phyloP scores from a whole-genome alignment of 1,140 invertebrate genomes.

The Phocides pigmalion region DNA sequence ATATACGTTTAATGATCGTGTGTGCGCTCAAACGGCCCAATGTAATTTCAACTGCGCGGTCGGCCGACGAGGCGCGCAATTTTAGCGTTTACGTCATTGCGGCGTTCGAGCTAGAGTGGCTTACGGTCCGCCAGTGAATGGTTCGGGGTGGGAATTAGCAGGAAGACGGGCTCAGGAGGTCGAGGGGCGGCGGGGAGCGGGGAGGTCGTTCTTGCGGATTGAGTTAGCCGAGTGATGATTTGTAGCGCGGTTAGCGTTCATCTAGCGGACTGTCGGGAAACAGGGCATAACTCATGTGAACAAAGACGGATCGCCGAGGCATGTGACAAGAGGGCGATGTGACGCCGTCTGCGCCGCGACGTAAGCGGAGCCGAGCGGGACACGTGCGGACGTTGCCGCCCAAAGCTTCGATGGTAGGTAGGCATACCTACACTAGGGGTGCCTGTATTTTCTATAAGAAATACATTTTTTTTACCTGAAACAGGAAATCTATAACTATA shows the following conservation, averaged over 20 bases:
- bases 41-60: slow-evolving; percentile 50
- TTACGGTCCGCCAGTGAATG: slow-evolving; percentile 39
- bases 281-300: slow-evolving; percentile 56
- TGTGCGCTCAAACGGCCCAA: slow-evolving; percentile 43
- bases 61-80: slow-evolving; percentile 39
- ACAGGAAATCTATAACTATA: no score
- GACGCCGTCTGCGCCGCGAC: slow-evolving; percentile 12
- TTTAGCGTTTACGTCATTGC: slow-evolving; percentile 50
- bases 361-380: not conserved
- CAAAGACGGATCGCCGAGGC: slow-evolving; percentile 54
- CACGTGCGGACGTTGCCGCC: not conserved
- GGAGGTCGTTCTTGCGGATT: slow-evolving; percentile 48
- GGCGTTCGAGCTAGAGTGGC: slow-evolving; percentile 52
- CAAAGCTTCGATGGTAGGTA: not conserved
- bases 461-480: no score
- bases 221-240: slow-evolving; percentile 53
- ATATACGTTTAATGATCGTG: slow-evolving; percentile 68
- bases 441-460: no score
- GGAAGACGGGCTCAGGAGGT: slow-evolving; percentile 39
- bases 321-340: slow-evolving; percentile 42
- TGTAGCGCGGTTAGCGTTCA: slow-evolving; percentile 65
- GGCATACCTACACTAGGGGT: not conserved
- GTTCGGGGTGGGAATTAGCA: slow-evolving; percentile 54
- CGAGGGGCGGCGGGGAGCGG: slow-evolving; percentile 23
- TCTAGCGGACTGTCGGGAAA: slow-evolving; percentile 51